A percentile compares a stretch with the other conserved stretches of the same genome.
These are phyloP conservation scores for Raja brachyura DNA, from an alignment of 2,113 vertebrate genomes.

Conservation along the genomic window DNA sequence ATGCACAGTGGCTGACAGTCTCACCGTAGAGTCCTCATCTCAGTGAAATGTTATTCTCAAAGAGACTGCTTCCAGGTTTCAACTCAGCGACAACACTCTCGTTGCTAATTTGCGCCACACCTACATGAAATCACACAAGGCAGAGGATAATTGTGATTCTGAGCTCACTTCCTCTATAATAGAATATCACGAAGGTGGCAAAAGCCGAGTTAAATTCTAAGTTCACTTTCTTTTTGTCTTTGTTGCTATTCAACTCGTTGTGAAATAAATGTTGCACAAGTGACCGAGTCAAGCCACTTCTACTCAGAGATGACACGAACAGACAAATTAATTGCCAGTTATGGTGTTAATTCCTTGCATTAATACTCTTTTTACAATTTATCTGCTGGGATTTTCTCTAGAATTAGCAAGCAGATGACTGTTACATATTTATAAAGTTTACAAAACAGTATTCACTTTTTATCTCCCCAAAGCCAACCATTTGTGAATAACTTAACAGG, in stretches of 20 bases:
- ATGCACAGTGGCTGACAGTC: conserved; percentile 79
- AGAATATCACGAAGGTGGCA: background rate
- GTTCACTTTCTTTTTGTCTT: background rate
- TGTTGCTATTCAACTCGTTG: background rate
- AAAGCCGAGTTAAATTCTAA: background rate
- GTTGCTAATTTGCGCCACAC: background rate
- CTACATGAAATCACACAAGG: background rate
- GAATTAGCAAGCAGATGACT: background rate
- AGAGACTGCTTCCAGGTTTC: background rate
- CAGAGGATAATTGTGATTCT: too few species aligned
- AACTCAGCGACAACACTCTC: background rate
- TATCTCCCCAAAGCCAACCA: background rate
- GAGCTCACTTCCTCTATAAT: background rate
- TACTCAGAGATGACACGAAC: background rate
- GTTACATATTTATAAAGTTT: background rate
- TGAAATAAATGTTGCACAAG: background rate
- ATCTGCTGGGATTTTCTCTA: background rate
- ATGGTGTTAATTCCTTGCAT: background rate
- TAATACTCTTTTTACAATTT: background rate
- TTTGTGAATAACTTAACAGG: background rate
- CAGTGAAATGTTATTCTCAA: background rate
- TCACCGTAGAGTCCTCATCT: conserved; percentile 46
- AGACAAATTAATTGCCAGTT: background rate
- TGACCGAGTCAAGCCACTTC: background rate
- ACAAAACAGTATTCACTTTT: background rate